Base-by-base conservation (phyloP, 37 sponge, comb jelly and placozoan species). In the Hormiphora californensis region DNA sequence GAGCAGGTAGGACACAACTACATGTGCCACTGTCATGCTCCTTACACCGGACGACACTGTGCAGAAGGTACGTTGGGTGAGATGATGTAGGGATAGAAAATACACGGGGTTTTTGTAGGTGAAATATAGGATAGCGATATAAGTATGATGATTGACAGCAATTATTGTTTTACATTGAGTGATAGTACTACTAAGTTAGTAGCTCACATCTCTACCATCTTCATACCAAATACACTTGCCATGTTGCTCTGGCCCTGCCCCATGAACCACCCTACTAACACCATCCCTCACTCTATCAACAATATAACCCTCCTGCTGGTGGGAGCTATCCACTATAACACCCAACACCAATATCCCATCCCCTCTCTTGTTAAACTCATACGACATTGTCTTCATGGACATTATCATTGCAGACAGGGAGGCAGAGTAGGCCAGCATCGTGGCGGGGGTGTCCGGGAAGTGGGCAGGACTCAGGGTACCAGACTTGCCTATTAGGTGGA, bases 361-460 rank as follows among this genome's bases (percentile, higher is more conserved):
- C 25, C 25, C 3, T 40, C 81, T 39, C 81, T 73, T 73, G 27
- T 73, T 73, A 21, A 73, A 15, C 81, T 73, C 81, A 17, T 73
- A 73, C 4, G 81, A 73, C 81, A 73, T 73, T 1, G 81, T 73
- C 44, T 40, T 73, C 81, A 73, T 73, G 46, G 46, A 43, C 81
- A 73, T 73, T 73, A 73, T 73, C 81, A 73, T 73, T 4, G 81
- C 81, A 5, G 81, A 43, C 25, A 73, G 81, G 23, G 46, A 43
- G 23, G 81, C 81, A 1, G 81, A 73, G 44, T 73, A 73, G 7
- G 44, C 81, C 46, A 43, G 43, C 81, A 73, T 41, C 28, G 0
- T 0, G 0, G 46, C 81, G 5, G 46, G 32, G 1, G 44, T 73
- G 2, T 28, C 81, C 44, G 32, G 12, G 27, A 73, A 73, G 81